Conservation (phyloP, 1,140 invertebrate genomes). For the Gonatopus flavifemur region DNA sequence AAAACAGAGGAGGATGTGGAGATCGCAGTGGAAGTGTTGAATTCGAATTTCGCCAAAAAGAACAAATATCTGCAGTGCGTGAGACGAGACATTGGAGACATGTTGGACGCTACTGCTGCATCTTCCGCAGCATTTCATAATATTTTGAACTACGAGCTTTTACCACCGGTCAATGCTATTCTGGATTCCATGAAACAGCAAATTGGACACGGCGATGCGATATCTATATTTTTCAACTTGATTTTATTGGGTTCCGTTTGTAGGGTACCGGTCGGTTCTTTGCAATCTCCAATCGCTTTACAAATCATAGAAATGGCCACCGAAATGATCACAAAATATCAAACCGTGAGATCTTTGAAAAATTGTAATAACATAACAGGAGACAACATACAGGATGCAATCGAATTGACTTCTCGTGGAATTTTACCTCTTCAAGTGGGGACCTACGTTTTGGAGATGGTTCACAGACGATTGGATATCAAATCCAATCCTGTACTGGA, state of each 20-base stretch:
- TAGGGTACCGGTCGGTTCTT: constrained; percentile 40
- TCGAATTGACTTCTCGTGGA: constrained; percentile 37
- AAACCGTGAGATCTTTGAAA: constrained; percentile 27
- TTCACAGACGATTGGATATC: constrained; percentile 46
- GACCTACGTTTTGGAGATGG: constrained; percentile 53
- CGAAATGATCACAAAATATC: constrained; percentile 40
- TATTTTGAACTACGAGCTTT: constrained; percentile 40
- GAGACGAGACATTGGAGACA: constrained; percentile 43
- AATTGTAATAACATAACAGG: constrained; percentile 45
- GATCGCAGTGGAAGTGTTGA: constrained; percentile 56
- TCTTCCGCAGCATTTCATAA: constrained; percentile 46
- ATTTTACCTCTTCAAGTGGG: constrained; percentile 47
- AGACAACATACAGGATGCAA: constrained; percentile 39
- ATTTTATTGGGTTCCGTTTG: constrained; percentile 51
- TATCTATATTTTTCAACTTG: constrained; percentile 50
- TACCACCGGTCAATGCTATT: constrained; percentile 42
- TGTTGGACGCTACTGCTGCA: constrained; percentile 38
- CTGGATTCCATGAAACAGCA: constrained; percentile 40
- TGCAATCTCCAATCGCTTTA: constrained; percentile 31
- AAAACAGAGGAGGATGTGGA: constrained; percentile 52
- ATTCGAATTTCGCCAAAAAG: constrained; percentile 55
- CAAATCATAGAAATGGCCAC: constrained; percentile 48
- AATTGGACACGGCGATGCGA: constrained; percentile 37
- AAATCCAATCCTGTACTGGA: constrained; percentile 38
- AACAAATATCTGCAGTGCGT: constrained; percentile 49